Conservation (phyloP, 2,113 vertebrate genomes). For the Dasyurus viverrinus region DNA sequence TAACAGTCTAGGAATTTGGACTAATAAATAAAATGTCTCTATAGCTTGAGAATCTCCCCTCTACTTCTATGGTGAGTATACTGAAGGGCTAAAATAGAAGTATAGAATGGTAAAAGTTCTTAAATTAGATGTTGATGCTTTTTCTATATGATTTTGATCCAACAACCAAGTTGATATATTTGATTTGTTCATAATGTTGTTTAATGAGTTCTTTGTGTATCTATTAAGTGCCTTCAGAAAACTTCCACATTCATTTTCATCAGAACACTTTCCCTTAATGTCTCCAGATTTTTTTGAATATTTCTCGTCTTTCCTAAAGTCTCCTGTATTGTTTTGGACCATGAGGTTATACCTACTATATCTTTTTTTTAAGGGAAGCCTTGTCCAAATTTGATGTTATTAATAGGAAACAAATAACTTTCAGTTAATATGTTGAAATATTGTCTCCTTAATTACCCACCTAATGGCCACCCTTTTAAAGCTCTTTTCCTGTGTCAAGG, state of each 20-base stretch:
- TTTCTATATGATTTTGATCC: background rate
- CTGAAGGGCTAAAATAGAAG: too few relatives aligned
- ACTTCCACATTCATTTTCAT: background rate
- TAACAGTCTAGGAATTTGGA: background rate
- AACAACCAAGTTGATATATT: background rate
- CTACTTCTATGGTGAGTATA: background rate
- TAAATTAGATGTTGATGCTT: background rate
- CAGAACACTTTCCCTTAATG: background rate
- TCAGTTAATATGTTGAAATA: background rate
- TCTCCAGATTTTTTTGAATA: background rate
- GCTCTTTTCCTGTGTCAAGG: background rate
- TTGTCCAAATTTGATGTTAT: background rate
- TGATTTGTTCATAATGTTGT: background rate
- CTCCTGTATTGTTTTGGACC: too few relatives aligned
- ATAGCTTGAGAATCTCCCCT: background rate
- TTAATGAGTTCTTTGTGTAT: background rate
- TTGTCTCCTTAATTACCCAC: background rate
- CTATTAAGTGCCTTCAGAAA: background rate
- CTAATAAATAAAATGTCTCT: background rate
- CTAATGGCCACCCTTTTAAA: background rate
- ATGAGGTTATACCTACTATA: background rate
- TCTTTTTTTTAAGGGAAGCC: background rate
- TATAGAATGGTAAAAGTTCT: background rate
- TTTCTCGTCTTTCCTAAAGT: background rate
- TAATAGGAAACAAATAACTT: background rate